phyloP scores from a whole-genome alignment of 2,797 vertebrate species.

The Merluccius polli region DNA sequence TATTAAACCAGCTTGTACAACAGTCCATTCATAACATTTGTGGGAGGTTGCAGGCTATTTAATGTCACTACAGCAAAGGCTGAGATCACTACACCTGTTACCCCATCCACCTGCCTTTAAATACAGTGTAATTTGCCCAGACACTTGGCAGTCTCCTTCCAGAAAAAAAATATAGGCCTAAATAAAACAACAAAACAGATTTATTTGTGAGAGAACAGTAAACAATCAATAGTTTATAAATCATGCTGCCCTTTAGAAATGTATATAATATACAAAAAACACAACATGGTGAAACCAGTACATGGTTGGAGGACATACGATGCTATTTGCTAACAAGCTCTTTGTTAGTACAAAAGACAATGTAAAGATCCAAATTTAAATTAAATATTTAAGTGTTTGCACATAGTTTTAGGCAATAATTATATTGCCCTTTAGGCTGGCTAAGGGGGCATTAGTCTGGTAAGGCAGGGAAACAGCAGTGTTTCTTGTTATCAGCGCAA shows the following conservation, averaged over 20 bases:
- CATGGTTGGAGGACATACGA: neutral
- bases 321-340: neutral
- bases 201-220: neutral
- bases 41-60: neutral
- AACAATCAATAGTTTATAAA: neutral
- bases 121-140: neutral
- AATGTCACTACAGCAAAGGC: neutral
- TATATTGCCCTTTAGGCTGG: neutral
- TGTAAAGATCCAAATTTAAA: neutral
- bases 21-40: neutral
- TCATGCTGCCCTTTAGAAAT: neutral
- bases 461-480: neutral
- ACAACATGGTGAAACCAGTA: neutral
- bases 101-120: neutral
- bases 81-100: neutral
- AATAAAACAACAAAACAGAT: neutral
- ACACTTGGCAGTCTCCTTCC: neutral
- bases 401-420: neutral
- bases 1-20: neutral
- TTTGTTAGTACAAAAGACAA: neutral
- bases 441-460: neutral
- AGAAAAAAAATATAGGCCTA: no score
- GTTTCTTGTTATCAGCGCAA: neutral
- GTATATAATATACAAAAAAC: no score
- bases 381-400: neutral